A percentile compares a stretch with the other conserved stretches of the same genome.
These are phyloP conservation scores for Lineus longissimus DNA, from an alignment of 1,140 invertebrate genomes.

Conservation along the genomic window DNA sequence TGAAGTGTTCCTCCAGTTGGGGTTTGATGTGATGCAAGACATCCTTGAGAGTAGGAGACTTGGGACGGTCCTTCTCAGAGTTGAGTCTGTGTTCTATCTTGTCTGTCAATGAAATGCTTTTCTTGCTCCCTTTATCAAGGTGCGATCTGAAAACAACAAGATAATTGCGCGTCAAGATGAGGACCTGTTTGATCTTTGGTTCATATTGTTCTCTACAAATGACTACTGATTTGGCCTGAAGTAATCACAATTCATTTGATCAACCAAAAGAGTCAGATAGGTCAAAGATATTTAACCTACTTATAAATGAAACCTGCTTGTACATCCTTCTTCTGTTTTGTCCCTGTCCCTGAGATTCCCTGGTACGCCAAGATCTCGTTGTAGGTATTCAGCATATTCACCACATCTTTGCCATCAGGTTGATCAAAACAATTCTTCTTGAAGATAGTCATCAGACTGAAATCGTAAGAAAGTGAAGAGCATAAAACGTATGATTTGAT, in stretches of 20 bases:
- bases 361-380: conserved; percentile 44
- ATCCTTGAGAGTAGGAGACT: conserved; percentile 40
- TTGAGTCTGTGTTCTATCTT: conserved; percentile 27
- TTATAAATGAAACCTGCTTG: conserved; percentile 40
- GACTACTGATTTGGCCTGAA: too few species aligned
- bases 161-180: too few species aligned
- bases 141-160: conserved; percentile 43
- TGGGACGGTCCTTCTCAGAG: conserved; percentile 42
- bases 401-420: conserved; percentile 37
- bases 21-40: conserved; percentile 35
- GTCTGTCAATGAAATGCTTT: conserved; percentile 33
- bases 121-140: conserved; percentile 39
- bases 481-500: not conserved
- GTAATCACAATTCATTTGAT: too few species aligned
- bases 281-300: conserved; percentile 39
- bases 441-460: conserved; percentile 47
- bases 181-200: not conserved
- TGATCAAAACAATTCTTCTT: conserved; percentile 43
- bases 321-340: conserved; percentile 38
- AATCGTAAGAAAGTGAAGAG: conserved; percentile 1
- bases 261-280: too few species aligned
- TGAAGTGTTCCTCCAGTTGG: conserved; percentile 44
- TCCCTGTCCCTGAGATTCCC: conserved; percentile 25
- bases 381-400: conserved; percentile 41
- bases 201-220: not conserved